Base-by-base conservation (phyloP, 2,113 vertebrate genomes). In the Malurus cyaneus region DNA sequence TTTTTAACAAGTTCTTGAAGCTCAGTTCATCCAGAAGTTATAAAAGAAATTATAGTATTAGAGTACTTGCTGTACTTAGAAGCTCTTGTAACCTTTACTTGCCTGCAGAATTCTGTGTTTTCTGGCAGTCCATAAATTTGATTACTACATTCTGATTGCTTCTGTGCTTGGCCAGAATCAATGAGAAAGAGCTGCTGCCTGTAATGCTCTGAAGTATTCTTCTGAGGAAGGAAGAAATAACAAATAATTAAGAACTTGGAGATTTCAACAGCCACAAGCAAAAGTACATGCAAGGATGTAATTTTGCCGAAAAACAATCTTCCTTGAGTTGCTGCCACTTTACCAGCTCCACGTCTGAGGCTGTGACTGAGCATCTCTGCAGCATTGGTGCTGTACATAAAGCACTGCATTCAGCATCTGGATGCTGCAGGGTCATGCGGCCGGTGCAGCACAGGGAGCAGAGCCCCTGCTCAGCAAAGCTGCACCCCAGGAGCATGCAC, bases 321-420 rank as follows among this genome's bases (percentile, higher is more conserved):
- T 20, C 18, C 25, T 32, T 36, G 28, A 23, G 18, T 65, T 21
- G 3, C 42, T 64, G 18, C 11, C 57, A 14, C 4, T 28, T 20
- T 29, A 49, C 59, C 13, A 76, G 14, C 31, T 76, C 29, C 23
- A 15, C 1, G 0, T 41, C 29, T 80, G 69, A 65, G 44, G 20
- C 21, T 49, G 65, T 31, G 47, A 18, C n/a, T 14, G 20, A 56
- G 11, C 23, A 18, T 24, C 36, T 65, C 54, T 46, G 57, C 72
- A 49, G 36, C 3, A 2, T 0, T 2, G 21, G 20, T 3, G 23
- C 11, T 31, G 34, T 29, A 15, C 0, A 0, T 2, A 0, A 21
- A 29, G 42, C 23, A 11, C 34, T 39, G n/a, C 31, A 18, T 14
- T 71, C 1, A 0, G 32, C 34, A 47, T 14, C 36, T 1, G 2